Percentiles rank a stretch among this genome's conserved stretches.
Conservation (phyloP, 2,113 vertebrate genomes). For the Poicephalus meyeri region DNA sequence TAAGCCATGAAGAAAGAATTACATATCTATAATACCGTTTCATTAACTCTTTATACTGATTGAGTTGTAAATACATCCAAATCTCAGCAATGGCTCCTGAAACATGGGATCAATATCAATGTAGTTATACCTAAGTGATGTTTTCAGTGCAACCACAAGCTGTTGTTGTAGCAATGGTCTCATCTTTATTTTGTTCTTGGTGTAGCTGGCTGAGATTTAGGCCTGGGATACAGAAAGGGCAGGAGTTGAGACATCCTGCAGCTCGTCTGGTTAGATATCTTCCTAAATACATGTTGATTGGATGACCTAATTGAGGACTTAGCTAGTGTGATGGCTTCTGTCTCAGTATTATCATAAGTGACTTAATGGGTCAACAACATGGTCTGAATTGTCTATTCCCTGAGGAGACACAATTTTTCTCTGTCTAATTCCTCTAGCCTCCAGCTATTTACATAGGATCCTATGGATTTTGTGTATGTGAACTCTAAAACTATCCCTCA, state of each 20-base stretch:
- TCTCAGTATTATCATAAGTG: constrained; percentile 8
- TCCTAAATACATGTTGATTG: constrained; percentile 17
- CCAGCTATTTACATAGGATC: constrained; percentile 52
- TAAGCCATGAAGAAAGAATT: neutral
- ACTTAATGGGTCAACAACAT: constrained; percentile 32
- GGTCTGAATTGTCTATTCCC: constrained; percentile 32
- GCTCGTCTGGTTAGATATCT: neutral
- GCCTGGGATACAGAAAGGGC: neutral
- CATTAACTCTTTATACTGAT: neutral
- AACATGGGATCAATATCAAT: neutral
- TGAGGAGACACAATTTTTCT: constrained; percentile 33
- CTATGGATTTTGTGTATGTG: constrained; percentile 47
- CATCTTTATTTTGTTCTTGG: neutral
- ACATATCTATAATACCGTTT: neutral
- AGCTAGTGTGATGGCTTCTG: constrained; percentile 33
- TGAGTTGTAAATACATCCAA: neutral
- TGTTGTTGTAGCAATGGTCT: neutral
- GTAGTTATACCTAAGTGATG: neutral
- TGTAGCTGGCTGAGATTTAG: neutral
- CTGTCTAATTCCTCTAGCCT: constrained; percentile 54
- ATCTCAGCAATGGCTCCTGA: neutral
- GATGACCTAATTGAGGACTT: constrained; percentile 62
- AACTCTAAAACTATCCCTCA: constrained; percentile 23
- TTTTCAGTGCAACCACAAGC: neutral
- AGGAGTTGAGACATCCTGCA: constrained; percentile 6